Conservation (phyloP, 1,140 invertebrate species). For the Polypedilum vanderplanki region DNA sequence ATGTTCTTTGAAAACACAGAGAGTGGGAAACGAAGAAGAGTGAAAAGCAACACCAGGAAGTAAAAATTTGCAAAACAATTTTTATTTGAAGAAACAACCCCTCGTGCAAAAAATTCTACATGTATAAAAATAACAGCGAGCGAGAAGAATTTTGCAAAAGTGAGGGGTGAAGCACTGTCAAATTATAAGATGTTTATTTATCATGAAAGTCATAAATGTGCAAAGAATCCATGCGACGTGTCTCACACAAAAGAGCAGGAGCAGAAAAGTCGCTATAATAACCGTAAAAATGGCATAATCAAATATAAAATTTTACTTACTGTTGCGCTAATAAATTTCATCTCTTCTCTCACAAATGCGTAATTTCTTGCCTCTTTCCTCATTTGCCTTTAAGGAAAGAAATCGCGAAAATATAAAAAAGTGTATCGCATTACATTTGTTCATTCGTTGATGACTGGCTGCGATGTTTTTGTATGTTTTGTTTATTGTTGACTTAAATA, state of each 20-base stretch:
- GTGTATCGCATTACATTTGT: constrained; percentile 10
- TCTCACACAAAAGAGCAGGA: not conserved
- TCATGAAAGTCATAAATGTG: constrained; percentile 21
- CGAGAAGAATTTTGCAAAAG: not conserved
- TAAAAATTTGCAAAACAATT: constrained; percentile 22
- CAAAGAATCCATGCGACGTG: not conserved
- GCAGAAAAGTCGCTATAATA: not conserved
- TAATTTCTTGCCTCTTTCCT: not conserved
- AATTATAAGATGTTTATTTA: constrained; percentile 23
- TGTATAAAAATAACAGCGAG: not conserved
- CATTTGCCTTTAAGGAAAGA: not conserved
- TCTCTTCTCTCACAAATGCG: not conserved
- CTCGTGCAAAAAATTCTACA: no score
- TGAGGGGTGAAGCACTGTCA: constrained; percentile 4
- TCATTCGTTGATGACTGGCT: constrained; percentile 12
- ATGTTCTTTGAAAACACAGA: not conserved
- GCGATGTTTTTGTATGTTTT: constrained; percentile 2
- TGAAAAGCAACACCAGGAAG: not conserved
- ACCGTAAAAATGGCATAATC: constrained; percentile 27
- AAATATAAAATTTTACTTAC: constrained; percentile 29
- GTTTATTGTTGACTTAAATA: constrained; percentile 28
- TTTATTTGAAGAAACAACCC: not conserved
- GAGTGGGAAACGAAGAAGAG: no score
- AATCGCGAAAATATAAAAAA: not conserved
- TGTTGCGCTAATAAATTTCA: constrained; percentile 23